These are phyloP conservation scores for Callosobruchus maculatus DNA, from an alignment of 2,888 invertebrate genomes.

Conservation along the genomic window DNA sequence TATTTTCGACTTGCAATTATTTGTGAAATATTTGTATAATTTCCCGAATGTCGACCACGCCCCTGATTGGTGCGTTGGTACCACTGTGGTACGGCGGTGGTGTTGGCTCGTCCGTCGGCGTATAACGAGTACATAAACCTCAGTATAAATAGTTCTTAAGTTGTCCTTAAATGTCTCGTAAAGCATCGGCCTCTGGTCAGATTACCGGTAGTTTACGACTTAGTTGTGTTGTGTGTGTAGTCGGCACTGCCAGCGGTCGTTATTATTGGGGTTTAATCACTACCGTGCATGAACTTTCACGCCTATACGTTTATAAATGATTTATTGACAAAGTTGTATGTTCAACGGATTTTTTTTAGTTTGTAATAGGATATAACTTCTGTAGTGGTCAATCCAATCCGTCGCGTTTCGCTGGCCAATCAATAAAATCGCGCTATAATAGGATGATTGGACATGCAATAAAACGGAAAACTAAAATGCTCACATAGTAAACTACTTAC, in stretches of 20 bases:
- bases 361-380: too few species aligned
- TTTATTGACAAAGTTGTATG: background rate
- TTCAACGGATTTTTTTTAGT: background rate
- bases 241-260: background rate
- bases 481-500: too few species aligned
- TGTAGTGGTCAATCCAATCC: too few species aligned
- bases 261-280: background rate
- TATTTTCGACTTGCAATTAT: too few species aligned
- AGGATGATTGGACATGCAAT: too few species aligned
- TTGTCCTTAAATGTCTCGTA: conserved; percentile 34
- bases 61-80: background rate
- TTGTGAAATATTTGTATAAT: background rate
- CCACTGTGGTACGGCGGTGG: background rate
- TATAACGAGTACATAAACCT: conserved; percentile 34
- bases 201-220: conserved; percentile 25
- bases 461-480: too few species aligned
- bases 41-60: background rate
- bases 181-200: conserved; percentile 31
- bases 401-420: too few species aligned
- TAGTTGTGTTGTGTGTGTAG: background rate
- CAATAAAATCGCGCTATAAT: too few species aligned
- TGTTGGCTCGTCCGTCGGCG: conserved; percentile 21
- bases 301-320: background rate
- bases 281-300: background rate
- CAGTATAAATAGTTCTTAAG: conserved; percentile 37